These are phyloP conservation scores for Cabera pusaria DNA, from an alignment of 2,888 invertebrate genomes.

Conservation along the genomic window DNA sequence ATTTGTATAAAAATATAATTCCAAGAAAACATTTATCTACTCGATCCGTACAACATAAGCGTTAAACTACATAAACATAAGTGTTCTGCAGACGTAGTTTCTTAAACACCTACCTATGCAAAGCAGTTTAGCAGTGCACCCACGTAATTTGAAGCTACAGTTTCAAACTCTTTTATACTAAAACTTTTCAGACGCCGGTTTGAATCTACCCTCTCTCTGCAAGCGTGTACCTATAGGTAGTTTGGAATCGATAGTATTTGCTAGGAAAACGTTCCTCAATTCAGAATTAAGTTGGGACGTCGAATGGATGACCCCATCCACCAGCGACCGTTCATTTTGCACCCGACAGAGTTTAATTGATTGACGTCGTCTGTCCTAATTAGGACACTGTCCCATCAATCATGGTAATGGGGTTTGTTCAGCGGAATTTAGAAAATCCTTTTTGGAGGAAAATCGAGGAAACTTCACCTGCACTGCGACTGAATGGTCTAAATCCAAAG, in stretches of 20 bases:
- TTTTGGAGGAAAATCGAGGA: slow-evolving; percentile 19
- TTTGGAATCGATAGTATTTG: slow-evolving; percentile 17
- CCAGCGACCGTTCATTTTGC: slow-evolving; percentile 42
- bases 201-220: too few relatives aligned
- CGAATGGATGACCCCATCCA: slow-evolving; percentile 42
- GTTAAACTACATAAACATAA: too few relatives aligned
- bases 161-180: slow-evolving; percentile 4
- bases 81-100: too few relatives aligned
- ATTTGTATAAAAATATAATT: too few relatives aligned
- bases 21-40: too few relatives aligned
- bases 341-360: slow-evolving; percentile 47
- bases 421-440: slow-evolving; percentile 37
- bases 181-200: too few relatives aligned
- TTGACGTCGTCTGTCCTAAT: slow-evolving; percentile 61
- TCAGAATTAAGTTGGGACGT: slow-evolving; percentile 33
- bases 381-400: slow-evolving; percentile 59
- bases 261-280: slow-evolving; percentile 33
- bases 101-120: too few relatives aligned
- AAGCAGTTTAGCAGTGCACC: too few relatives aligned
- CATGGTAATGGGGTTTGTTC: slow-evolving; percentile 56
- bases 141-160: too few relatives aligned
- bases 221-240: background rate
- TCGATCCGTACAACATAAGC: too few relatives aligned
- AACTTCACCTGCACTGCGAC: background rate
- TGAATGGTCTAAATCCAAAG: too few relatives aligned